Percentiles rank a stretch among this genome's conserved stretches.
Conservation (phyloP, 2,797 vertebrate species). For the Myotis findleyi region DNA sequence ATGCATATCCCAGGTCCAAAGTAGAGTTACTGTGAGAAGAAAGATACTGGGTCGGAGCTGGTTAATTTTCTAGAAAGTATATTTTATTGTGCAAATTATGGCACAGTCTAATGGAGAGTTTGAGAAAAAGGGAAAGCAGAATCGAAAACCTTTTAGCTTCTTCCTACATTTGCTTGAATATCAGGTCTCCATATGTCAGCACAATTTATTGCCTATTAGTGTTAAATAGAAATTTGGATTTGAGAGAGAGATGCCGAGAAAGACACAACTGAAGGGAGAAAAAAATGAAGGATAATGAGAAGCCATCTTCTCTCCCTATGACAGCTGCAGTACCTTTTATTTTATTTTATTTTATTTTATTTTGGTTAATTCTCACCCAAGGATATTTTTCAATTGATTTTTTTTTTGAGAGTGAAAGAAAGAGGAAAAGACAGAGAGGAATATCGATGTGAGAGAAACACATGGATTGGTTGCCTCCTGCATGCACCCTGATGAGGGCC, state of each 20-base stretch:
- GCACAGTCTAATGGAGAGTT: not conserved
- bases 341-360: not conserved
- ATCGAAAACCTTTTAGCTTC: not conserved
- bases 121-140: not conserved
- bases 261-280: not conserved
- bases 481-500: too few relatives aligned
- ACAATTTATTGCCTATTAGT: not conserved
- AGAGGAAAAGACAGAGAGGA: too few relatives aligned
- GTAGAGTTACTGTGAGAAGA: not conserved
- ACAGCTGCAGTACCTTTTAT: not conserved
- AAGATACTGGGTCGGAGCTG: not conserved
- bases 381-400: too few relatives aligned
- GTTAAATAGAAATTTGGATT: not conserved
- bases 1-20: not conserved
- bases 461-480: too few relatives aligned
- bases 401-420: too few relatives aligned
- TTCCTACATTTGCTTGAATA: not conserved
- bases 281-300: not conserved
- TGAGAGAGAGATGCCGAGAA: not conserved
- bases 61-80: not conserved
- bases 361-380: too few relatives aligned
- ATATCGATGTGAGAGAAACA: too few relatives aligned
- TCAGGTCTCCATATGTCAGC: not conserved
- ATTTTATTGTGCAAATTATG: not conserved
- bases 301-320: not conserved